Evolutionary conservation across 2,113 vertebrate genomes (phyloP).

Genomic region (Triplophysa tibetana): DNA sequence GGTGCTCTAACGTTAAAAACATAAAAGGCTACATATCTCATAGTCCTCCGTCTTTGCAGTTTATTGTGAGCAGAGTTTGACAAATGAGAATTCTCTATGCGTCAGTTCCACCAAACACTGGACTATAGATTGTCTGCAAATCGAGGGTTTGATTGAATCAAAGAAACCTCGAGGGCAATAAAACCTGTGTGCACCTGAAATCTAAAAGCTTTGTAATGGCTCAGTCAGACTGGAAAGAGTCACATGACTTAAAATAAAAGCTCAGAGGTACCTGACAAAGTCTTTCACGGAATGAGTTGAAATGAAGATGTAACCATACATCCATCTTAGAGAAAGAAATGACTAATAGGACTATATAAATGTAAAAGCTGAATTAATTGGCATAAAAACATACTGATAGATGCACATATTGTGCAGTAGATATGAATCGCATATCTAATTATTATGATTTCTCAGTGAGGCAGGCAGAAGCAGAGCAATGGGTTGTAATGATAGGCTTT

Average conservation of each 20-base stretch:
- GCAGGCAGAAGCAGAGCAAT: background rate
- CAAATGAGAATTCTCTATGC: background rate
- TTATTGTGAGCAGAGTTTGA: background rate
- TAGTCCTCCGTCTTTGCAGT: too few relatives aligned
- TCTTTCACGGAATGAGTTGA: background rate
- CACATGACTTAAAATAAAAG: background rate
- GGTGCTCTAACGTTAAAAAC: background rate
- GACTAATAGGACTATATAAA: background rate
- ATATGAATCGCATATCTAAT: background rate
- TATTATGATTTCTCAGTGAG: background rate
- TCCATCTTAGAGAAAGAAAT: background rate
- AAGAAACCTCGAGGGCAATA: background rate
- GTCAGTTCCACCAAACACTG: background rate
- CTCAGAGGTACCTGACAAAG: background rate
- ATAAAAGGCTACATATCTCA: background rate
- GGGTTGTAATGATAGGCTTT: background rate
- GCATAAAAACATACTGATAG: background rate
- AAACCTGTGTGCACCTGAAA: background rate
- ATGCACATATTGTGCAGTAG: background rate
- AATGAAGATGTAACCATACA: conserved; percentile 1
- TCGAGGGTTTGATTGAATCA: background rate
- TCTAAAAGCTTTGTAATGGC: conserved; percentile 17
- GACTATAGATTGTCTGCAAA: conserved; percentile 10
- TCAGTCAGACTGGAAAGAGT: background rate
- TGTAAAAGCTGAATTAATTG: background rate